Conservation (phyloP, 1,140 invertebrate species). For the Mactra quadrangularis region DNA sequence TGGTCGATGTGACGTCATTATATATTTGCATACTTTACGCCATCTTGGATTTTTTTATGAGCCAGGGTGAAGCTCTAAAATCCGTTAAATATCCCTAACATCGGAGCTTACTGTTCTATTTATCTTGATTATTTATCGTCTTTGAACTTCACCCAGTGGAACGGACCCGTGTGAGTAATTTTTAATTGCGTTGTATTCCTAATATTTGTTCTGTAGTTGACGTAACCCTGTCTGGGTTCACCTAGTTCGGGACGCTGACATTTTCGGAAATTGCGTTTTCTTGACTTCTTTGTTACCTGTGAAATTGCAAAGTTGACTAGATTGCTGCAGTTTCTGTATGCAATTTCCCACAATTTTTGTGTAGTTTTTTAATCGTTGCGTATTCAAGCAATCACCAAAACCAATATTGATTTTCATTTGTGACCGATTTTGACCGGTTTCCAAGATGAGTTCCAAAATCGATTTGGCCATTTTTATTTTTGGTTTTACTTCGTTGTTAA, state of each 20-base stretch:
- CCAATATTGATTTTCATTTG: too few relatives aligned
- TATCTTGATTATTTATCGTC: constrained; percentile 72
- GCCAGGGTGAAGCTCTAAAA: constrained; percentile 69
- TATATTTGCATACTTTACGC: constrained; percentile 52
- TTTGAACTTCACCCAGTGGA: constrained; percentile 80
- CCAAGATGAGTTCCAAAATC: too few relatives aligned
- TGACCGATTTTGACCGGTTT: too few relatives aligned
- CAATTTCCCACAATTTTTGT: too few relatives aligned
- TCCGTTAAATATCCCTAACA: constrained; percentile 79
- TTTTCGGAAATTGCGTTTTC: not conserved
- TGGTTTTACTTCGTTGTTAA: too few relatives aligned
- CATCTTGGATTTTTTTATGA: constrained; percentile 60
- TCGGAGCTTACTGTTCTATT: constrained; percentile 72
- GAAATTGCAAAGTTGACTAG: too few relatives aligned
- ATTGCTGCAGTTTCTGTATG: too few relatives aligned
- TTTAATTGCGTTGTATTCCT: constrained; percentile 40
- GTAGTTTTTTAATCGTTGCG: too few relatives aligned
- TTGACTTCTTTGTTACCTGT: too few relatives aligned
- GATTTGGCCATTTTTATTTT: too few relatives aligned
- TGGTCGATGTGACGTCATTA: constrained; percentile 40
- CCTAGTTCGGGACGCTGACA: constrained; percentile 39
- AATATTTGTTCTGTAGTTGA: constrained; percentile 19
- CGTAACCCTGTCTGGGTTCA: constrained; percentile 25
- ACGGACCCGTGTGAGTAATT: constrained; percentile 83
- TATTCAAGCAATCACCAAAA: too few relatives aligned